phyloP scores from a whole-genome alignment of 2,888 invertebrate genomes.

The Caenorhabditis auriculariae region DNA sequence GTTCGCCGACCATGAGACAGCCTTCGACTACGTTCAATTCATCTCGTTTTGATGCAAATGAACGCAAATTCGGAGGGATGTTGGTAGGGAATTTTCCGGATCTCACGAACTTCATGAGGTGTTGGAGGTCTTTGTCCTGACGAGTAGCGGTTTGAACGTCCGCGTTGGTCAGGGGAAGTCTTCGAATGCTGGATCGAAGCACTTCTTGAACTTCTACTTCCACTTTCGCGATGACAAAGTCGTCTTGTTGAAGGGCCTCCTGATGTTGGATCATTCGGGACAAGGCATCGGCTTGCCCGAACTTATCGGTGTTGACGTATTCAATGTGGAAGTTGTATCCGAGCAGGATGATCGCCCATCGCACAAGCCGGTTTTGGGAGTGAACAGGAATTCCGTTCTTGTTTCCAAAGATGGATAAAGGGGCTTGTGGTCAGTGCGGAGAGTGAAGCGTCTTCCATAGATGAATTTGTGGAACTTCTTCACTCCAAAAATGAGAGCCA shows the following conservation, averaged over 20 bases:
- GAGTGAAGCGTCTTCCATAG: conserved; percentile 10
- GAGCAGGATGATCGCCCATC: conserved; percentile 15
- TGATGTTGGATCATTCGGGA: conserved; percentile 9
- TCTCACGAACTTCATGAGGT: background rate
- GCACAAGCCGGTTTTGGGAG: conserved; percentile 1
- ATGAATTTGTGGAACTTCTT: conserved; percentile 19
- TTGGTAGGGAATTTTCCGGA: no score
- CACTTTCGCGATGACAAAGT: conserved; percentile 6
- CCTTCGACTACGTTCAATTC: conserved; percentile 39
- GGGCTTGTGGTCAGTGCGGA: conserved; percentile 24
- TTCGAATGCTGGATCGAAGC: background rate
- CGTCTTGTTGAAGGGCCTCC: conserved; percentile 9
- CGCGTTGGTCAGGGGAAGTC: background rate
- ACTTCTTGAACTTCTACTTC: conserved; percentile 2
- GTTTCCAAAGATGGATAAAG: conserved; percentile 19
- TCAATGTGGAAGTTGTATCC: conserved; percentile 10
- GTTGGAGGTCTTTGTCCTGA: background rate
- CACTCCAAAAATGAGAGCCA: conserved; percentile 13
- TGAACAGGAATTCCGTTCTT: conserved; percentile 7
- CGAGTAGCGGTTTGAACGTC: background rate
- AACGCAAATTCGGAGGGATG: no score
- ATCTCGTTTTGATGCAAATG: no score
- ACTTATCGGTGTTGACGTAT: conserved; percentile 7
- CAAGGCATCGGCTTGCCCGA: conserved; percentile 14
- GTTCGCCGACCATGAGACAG: conserved; percentile 40